These are phyloP conservation scores for Falco punctatus DNA, from an alignment of 2,113 vertebrate species.

Conservation along the genomic window DNA sequence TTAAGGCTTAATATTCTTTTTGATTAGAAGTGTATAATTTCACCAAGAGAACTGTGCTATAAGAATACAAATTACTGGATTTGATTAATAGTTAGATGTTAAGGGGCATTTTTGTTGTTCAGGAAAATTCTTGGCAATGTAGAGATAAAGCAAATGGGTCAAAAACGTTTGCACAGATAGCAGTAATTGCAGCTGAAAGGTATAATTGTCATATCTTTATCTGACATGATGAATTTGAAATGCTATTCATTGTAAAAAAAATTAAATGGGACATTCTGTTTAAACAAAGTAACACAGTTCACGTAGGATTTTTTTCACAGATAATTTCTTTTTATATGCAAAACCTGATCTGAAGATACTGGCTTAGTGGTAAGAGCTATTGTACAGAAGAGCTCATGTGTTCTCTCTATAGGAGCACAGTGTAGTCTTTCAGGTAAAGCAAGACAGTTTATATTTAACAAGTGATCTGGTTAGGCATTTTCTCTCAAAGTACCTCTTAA, in stretches of 20 bases:
- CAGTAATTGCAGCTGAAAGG: conserved; percentile 28
- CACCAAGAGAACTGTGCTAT: background rate
- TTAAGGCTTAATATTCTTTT: background rate
- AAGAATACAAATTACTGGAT: background rate
- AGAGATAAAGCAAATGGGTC: background rate
- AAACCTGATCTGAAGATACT: background rate
- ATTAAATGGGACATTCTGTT: background rate
- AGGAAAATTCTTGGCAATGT: background rate
- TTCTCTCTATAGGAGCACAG: background rate
- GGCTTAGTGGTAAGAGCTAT: background rate
- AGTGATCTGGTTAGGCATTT: background rate
- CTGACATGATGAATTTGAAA: conserved; percentile 1
- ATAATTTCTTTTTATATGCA: background rate
- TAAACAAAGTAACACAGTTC: background rate
- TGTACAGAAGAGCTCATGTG: background rate
- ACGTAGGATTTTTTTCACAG: background rate
- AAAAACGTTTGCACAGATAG: background rate
- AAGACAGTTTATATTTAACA: background rate
- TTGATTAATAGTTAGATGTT: background rate
- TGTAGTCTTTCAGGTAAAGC: background rate
- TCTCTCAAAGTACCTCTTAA: background rate
- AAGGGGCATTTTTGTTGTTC: background rate
- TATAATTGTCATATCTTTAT: background rate
- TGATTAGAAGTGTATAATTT: background rate
- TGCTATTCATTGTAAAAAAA: background rate